phyloP scores from a whole-genome alignment of 2,113 vertebrate species.

The Podilymbus podiceps region DNA sequence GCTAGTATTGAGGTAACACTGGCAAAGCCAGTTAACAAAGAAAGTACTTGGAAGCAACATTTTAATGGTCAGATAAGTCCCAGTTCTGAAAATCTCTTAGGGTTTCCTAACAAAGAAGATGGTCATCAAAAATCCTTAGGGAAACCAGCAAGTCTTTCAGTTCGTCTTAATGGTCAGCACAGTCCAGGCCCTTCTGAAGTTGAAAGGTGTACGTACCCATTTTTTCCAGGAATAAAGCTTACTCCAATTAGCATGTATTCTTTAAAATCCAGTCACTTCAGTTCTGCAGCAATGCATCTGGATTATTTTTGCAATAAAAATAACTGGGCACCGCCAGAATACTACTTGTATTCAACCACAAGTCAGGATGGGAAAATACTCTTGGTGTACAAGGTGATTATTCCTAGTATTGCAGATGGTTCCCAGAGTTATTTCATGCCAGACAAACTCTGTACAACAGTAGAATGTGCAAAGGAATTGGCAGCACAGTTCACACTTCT shows the following conservation, averaged over 20 bases:
- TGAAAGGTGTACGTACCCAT: conserved; percentile 78
- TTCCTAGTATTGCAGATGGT: conserved; percentile 75
- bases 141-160: conserved; percentile 66
- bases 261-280: conserved; percentile 86
- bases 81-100: conserved; percentile 70
- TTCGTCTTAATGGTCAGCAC: conserved; percentile 73
- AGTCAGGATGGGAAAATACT: conserved; percentile 82
- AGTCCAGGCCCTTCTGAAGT: conserved; percentile 71
- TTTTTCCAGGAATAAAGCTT: conserved; percentile 84
- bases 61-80: conserved; percentile 74
- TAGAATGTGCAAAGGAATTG: conserved; percentile 92
- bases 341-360: conserved; percentile 87
- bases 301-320: conserved; percentile 90
- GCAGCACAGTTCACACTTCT: conserved; percentile 87
- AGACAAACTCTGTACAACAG: conserved; percentile 84
- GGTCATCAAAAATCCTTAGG: conserved; percentile 57
- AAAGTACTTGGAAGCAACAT: conserved; percentile 75
- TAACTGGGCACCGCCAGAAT: conserved; percentile 86
- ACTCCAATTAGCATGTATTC: conserved; percentile 83
- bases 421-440: conserved; percentile 85
- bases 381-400: conserved; percentile 84
- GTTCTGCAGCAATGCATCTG: conserved; percentile 86
- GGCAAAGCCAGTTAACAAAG: conserved; percentile 87
- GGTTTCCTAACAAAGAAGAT: conserved; percentile 76
- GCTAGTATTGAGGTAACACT: conserved; percentile 87